Conservation (phyloP, 2,113 vertebrate genomes). For the Ciconia boyciana region DNA sequence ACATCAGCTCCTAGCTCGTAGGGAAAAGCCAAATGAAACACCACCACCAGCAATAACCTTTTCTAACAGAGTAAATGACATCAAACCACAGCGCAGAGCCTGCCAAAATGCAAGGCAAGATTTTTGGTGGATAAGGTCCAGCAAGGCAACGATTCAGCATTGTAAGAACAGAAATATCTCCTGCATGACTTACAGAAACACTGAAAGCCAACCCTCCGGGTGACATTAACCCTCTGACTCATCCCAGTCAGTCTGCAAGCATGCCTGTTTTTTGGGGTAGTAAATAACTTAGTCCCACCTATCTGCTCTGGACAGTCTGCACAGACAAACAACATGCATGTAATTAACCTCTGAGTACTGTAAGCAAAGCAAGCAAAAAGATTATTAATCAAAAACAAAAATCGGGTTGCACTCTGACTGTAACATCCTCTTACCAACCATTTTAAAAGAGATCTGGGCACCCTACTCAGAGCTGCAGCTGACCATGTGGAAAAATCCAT, state of each 20-base stretch:
- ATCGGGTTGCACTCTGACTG: not conserved
- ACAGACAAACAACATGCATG: not conserved
- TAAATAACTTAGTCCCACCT: not conserved
- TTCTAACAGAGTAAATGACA: not conserved
- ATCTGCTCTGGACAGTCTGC: not conserved
- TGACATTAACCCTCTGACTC: slow-evolving; percentile 32
- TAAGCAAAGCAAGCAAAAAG: not conserved
- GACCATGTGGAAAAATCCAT: not conserved
- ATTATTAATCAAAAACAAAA: not conserved
- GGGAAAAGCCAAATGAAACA: not conserved
- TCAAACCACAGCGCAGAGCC: not conserved
- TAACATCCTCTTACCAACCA: not conserved
- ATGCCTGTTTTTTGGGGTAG: not conserved
- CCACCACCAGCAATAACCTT: not conserved
- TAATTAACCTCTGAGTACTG: not conserved
- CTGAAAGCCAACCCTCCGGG: slow-evolving; percentile 3
- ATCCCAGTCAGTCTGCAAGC: not conserved
- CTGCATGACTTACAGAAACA: slow-evolving; percentile 23
- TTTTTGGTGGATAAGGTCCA: not conserved
- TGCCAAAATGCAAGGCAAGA: not conserved
- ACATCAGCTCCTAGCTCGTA: not conserved
- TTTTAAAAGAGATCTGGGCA: not conserved
- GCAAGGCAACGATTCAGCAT: slow-evolving; percentile 3
- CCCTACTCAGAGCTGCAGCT: not conserved
- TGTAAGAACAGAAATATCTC: not conserved